Evolutionary conservation across 2,113 vertebrate species (phyloP).

Genomic region (Myxocyprinus asiaticus): DNA sequence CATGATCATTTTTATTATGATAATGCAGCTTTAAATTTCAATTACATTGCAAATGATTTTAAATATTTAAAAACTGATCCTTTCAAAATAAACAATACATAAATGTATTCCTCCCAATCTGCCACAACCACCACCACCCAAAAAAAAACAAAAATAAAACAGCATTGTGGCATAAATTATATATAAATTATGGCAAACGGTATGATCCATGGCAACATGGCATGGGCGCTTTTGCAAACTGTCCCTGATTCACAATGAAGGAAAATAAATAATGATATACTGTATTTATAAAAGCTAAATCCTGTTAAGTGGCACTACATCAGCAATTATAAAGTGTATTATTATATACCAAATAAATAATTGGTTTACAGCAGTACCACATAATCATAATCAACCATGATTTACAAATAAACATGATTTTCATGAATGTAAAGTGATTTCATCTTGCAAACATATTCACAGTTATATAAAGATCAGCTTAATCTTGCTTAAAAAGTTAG

Average conservation of each 20-base stretch:
- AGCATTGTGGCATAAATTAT: neutral
- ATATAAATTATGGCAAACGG: too few species aligned
- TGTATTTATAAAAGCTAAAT: neutral
- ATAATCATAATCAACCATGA: neutral
- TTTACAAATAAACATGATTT: neutral
- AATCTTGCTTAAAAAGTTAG: neutral
- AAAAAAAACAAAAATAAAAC: too few species aligned
- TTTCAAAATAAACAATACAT: neutral
- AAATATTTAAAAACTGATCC: neutral
- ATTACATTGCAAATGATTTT: neutral
- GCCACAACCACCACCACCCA: too few species aligned
- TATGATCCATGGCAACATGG: too few species aligned
- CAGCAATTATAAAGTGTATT: neutral
- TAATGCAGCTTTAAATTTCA: neutral
- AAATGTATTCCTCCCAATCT: too few species aligned
- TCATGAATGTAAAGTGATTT: neutral
- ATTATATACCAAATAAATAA: too few species aligned
- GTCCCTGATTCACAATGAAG: too few species aligned
- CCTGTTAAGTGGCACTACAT: neutral
- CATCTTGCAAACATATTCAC: constrained; percentile 9
- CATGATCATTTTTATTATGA: neutral
- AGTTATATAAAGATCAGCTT: constrained; percentile 12
- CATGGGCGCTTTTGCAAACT: too few species aligned
- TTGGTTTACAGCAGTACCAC: neutral
- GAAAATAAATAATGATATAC: constrained; percentile 9